A percentile compares a stretch with the other conserved stretches of the same genome.
Evolutionary conservation across 1,140 invertebrate genomes (phyloP).

Genomic region (Nilaparvata lugens): DNA sequence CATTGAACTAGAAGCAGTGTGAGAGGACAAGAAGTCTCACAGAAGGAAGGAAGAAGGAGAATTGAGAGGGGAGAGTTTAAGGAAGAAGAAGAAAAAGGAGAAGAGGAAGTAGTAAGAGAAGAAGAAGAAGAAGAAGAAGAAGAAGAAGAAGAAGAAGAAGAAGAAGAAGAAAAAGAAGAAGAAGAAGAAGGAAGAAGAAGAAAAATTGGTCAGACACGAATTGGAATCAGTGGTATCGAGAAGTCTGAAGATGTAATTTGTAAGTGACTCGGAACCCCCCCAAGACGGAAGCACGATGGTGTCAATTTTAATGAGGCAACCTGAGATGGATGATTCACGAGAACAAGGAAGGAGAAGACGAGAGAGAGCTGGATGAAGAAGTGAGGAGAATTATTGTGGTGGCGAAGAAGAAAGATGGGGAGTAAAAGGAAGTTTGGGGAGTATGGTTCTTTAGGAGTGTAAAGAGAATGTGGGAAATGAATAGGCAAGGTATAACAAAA

Average conservation of each 20-base stretch:
- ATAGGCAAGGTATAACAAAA: no score
- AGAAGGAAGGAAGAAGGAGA: background rate
- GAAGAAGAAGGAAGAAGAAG: constrained; percentile 1
- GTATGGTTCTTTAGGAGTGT: no score
- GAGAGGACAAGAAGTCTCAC: constrained; percentile 9
- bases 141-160: background rate
- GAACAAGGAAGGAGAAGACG: no score
- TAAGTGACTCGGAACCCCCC: background rate
- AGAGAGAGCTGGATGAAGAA: no score
- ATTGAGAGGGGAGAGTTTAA: no score
- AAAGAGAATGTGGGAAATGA: no score
- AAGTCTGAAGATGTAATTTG: background rate
- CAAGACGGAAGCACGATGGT: no score
- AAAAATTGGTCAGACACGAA: background rate
- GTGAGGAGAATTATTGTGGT: no score
- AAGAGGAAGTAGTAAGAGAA: background rate
- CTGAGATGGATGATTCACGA: no score
- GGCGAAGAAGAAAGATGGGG: no score
- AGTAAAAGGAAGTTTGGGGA: no score
- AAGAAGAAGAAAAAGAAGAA: background rate
- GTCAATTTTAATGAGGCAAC: no score
- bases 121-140: background rate
- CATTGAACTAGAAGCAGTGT: constrained; percentile 20
- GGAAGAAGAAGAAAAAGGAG: constrained; percentile 17
- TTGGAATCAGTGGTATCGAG: background rate